These are phyloP conservation scores for Trichopoda pennipes DNA, from an alignment of 2,888 invertebrate genomes.

Conservation along the genomic window DNA sequence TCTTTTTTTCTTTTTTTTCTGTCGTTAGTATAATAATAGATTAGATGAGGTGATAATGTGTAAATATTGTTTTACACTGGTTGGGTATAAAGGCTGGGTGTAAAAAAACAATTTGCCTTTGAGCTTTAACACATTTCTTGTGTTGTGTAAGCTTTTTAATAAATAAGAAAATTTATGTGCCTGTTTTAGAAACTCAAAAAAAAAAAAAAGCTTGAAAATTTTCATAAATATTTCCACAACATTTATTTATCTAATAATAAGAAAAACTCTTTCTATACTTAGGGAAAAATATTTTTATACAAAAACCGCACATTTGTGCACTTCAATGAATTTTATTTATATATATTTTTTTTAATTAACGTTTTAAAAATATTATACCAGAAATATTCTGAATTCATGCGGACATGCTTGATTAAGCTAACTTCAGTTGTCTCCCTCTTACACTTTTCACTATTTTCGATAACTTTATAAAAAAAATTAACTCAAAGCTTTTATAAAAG, in stretches of 20 bases:
- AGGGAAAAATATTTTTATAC: neutral
- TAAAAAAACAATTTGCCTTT: constrained; percentile 15
- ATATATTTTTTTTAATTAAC: neutral
- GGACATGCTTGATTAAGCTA: neutral
- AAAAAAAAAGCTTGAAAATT: constrained; percentile 11
- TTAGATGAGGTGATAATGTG: constrained; percentile 26
- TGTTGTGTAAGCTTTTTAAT: neutral
- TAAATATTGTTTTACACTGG: neutral
- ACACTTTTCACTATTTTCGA: too few species aligned
- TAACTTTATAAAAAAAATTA: too few species aligned
- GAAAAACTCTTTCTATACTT: neutral
- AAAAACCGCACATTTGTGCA: constrained; percentile 1
- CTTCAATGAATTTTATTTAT: constrained; percentile 7
- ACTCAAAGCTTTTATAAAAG: too few species aligned
- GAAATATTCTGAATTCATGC: neutral
- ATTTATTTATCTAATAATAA: constrained; percentile 45
- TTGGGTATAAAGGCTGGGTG: neutral
- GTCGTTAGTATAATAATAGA: neutral
- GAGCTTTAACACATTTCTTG: constrained; percentile 9
- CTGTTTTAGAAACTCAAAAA: neutral
- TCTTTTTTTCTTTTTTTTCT: too few species aligned
- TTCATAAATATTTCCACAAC: constrained; percentile 49
- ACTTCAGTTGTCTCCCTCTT: too few species aligned
- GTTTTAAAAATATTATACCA: neutral
- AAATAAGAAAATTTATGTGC: neutral